Base-by-base conservation (phyloP, 2,113 vertebrate genomes). In the Aegithalos caudatus region DNA sequence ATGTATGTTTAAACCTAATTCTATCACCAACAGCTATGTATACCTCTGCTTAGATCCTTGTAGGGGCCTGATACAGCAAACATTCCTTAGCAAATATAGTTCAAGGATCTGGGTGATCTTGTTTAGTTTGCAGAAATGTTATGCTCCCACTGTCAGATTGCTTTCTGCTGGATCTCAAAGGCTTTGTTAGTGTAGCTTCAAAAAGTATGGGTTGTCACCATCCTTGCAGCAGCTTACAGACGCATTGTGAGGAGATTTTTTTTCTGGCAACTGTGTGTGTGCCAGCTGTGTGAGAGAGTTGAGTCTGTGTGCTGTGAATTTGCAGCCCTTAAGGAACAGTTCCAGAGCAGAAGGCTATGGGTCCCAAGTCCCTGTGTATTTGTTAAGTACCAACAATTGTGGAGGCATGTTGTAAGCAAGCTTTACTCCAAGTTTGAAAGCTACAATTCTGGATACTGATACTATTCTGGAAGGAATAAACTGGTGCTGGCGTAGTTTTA, bases 91-190 rank as follows among this genome's bases (percentile, higher is more conserved):
- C 29, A 92, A 58, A 35, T 14, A 3, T 3, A 42, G 25, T 79
- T 79, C 38, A 81, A 2, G 38, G 12, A 20, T 69, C 86, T 60
- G 45, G 14, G 14, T 57, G 25, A 11, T 80, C 40, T 17, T 53
- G n/a, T 61, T 94, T 35, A 53, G 25, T 65, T 77, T 65, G 17
- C 23, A 86, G 64, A 77, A 84, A 8, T 3, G 10, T 72, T 29
- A 2, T 2, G 0, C 20, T 53, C 16, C 84, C 11, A 3, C 28
- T 53, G 6, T 45, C 17, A 8, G 17, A 14, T 37, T 88, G 2
- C 28, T 72, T 90, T 71, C 51, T 90, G 24, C 47, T 72, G 19
- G 67, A 40, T 38, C n/a, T 69, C 67, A 80, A 69, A 65, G 37
- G n/a, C 24, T 67, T 76, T 79, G 23, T 60, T 60, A 58, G 65